Evolutionary conservation across 2,113 vertebrate genomes (phyloP).

Genomic region (Bos taurus): ARS-UCD2.0 NC_037329.1:36591501-36592000

Average conservation of each 20-base stretch:
- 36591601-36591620: no score
- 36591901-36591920: not conserved
- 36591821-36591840: not conserved
- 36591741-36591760: not conserved
- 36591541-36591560: no score
- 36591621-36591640: no score
- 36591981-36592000: not conserved
- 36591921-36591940: not conserved
- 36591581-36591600: no score
- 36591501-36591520: no score
- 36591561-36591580: no score
- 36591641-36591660: no score
- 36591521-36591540: no score
- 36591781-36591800: not conserved
- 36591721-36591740: not conserved
- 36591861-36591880: not conserved
- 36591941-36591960: not conserved
- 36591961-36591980: not conserved
- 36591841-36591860: not conserved
- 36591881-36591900: not conserved
- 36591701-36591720: no score
- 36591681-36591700: no score
- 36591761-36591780: not conserved
- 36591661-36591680: no score
- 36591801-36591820: not conserved